A percentile compares a stretch with the other conserved stretches of the same genome.
phyloP scores from a whole-genome alignment of 2,113 vertebrate species.

The Tachysurus vachellii region DNA sequence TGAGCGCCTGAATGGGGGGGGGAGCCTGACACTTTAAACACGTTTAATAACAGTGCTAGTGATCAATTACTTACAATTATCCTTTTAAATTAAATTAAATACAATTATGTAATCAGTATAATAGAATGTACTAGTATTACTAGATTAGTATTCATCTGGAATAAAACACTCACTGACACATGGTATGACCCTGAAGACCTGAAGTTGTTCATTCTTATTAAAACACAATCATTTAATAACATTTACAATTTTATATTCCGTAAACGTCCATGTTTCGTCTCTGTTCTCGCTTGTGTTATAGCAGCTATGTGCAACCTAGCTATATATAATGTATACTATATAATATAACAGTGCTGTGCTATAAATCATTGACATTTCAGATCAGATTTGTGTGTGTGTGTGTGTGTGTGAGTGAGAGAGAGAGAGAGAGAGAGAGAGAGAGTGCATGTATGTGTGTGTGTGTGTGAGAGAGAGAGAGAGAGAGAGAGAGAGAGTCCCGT shows the following conservation, averaged over 20 bases:
- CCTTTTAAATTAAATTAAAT: too few relatives aligned
- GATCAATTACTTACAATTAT: not conserved
- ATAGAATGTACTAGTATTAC: not conserved
- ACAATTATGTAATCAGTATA: not conserved
- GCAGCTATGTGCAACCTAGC: not conserved
- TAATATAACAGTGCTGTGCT: not conserved
- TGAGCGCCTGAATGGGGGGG: not conserved
- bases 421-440: too few relatives aligned
- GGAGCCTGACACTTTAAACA: not conserved
- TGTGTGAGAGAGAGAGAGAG: too few relatives aligned
- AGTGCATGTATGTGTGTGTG: too few relatives aligned
- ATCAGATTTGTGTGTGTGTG: too few relatives aligned
- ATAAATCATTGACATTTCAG: not conserved
- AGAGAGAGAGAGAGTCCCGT: not conserved
- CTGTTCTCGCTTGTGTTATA: not conserved
- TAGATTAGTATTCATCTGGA: too few relatives aligned
- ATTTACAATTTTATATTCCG: not conserved
- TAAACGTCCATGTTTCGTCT: not conserved
- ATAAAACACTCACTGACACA: not conserved
- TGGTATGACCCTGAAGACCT: not conserved
- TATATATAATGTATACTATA: too few relatives aligned
- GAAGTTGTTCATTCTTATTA: not conserved
- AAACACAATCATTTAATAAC: not conserved
- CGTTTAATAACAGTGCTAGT: not conserved
- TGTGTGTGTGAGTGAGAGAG: too few relatives aligned